phyloP scores from a whole-genome alignment of 1,140 invertebrate genomes.

The Andrena cerasifolii region DNA sequence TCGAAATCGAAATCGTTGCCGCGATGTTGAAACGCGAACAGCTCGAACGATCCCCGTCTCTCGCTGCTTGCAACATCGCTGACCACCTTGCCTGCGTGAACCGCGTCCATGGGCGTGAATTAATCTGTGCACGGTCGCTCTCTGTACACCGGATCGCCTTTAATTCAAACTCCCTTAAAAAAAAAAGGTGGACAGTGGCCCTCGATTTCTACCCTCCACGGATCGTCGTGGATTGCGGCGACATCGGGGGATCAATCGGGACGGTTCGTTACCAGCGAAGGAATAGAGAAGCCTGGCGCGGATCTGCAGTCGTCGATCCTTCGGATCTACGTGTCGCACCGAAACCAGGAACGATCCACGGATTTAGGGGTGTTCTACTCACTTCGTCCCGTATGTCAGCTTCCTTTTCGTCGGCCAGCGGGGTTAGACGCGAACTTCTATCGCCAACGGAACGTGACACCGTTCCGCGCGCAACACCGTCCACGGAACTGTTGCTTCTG shows the following conservation, averaged over 20 bases:
- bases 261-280: neutral
- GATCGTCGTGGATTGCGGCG: no score
- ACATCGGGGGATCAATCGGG: neutral
- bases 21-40: neutral
- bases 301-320: no score
- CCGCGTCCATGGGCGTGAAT: neutral
- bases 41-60: neutral
- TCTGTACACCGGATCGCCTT: conserved; percentile 11
- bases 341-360: neutral
- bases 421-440: conserved; percentile 36
- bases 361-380: conserved; percentile 42
- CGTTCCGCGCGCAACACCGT: conserved; percentile 6
- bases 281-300: no score
- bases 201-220: neutral
- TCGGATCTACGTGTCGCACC: neutral
- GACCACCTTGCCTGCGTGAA: neutral
- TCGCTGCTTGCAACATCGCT: conserved; percentile 12
- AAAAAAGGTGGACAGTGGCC: neutral
- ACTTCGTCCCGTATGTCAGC: conserved; percentile 19
- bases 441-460: conserved; percentile 37
- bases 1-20: conserved; percentile 10
- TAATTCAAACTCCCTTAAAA: conserved; percentile 36
- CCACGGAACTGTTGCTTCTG: conserved; percentile 16
- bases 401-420: conserved; percentile 22
- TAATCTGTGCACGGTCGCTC: conserved; percentile 24